These are phyloP conservation scores for Passer montanus DNA, from an alignment of 2,113 vertebrate genomes.

Conservation along the genomic window DNA sequence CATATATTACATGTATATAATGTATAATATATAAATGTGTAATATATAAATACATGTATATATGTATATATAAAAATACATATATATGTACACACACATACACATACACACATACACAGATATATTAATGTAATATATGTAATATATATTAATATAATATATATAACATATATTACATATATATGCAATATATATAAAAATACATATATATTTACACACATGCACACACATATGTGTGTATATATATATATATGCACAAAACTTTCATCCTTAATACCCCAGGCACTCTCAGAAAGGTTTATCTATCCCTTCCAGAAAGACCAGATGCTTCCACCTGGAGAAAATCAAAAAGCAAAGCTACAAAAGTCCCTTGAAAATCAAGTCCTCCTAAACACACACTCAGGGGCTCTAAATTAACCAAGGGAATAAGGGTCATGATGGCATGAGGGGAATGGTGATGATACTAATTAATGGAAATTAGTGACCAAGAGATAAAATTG, in stretches of 20 bases:
- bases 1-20: too few relatives aligned
- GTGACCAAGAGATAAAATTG: neutral
- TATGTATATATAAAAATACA: too few relatives aligned
- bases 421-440: neutral
- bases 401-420: neutral
- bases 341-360: neutral
- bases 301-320: neutral
- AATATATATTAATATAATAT: too few relatives aligned
- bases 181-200: neutral
- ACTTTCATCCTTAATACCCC: neutral
- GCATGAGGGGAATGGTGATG: neutral
- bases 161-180: too few relatives aligned
- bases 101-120: too few relatives aligned
- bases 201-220: neutral
- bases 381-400: neutral
- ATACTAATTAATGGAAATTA: neutral
- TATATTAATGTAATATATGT: too few relatives aligned
- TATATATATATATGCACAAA: neutral
- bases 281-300: neutral
- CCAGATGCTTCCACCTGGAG: neutral
- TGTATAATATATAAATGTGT: too few relatives aligned
- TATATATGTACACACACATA: too few relatives aligned
- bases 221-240: neutral
- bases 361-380: neutral
- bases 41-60: too few relatives aligned